phyloP scores from a whole-genome alignment of 2,888 invertebrate species.

The Dichetophora obliterata region DNA sequence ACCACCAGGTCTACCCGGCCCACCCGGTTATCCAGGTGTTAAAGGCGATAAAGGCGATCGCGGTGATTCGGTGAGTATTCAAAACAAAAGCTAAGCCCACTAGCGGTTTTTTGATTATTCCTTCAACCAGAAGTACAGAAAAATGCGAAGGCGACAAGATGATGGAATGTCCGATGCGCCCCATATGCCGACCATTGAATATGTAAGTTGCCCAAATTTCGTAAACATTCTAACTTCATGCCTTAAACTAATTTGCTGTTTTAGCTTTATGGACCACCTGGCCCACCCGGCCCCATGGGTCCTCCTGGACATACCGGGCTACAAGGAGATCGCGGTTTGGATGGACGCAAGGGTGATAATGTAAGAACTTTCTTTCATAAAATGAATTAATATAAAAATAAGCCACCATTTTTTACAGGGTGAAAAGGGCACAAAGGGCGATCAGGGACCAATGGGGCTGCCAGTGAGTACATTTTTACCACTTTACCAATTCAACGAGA shows the following conservation, averaged over 20 bases:
- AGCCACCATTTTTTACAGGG: slow-evolving; percentile 57
- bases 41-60: slow-evolving; percentile 94
- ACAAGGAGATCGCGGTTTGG: slow-evolving; percentile 76
- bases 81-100: not conserved
- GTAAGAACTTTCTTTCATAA: slow-evolving; percentile 72
- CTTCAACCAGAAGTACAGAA: slow-evolving; percentile 67
- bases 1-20: slow-evolving; percentile 87
- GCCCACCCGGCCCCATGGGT: slow-evolving; percentile 75
- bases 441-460: slow-evolving; percentile 91
- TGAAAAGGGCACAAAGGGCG: slow-evolving; percentile 68
- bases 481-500: slow-evolving; percentile 37
- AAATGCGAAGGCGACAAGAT: slow-evolving; percentile 70
- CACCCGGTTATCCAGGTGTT: slow-evolving; percentile 88
- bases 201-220: slow-evolving; percentile 60
- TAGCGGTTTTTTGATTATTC: slow-evolving; percentile 48
- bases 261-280: slow-evolving; percentile 76
- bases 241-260: not conserved
- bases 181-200: slow-evolving; percentile 69
- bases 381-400: slow-evolving; percentile 2
- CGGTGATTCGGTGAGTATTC: slow-evolving; percentile 87
- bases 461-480: slow-evolving; percentile 80
- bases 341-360: slow-evolving; percentile 84
- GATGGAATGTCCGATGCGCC: slow-evolving; percentile 70
- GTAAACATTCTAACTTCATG: not conserved
- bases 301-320: slow-evolving; percentile 75